Percentiles rank a stretch among this genome's conserved stretches.
These are phyloP conservation scores for Leucozona laternaria DNA, from an alignment of 2,888 invertebrate genomes.

Conservation along the genomic window DNA sequence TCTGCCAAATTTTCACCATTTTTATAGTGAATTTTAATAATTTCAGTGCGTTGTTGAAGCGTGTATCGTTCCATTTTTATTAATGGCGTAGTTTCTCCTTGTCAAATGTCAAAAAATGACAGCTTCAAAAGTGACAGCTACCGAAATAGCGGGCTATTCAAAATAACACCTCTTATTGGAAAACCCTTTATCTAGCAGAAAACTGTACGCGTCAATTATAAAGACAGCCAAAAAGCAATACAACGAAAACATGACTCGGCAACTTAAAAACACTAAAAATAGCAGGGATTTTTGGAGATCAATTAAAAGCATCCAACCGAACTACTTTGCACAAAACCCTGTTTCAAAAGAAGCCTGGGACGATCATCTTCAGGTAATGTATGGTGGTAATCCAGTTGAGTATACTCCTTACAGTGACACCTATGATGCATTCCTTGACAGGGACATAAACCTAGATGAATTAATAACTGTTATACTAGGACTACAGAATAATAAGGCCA, in stretches of 20 bases:
- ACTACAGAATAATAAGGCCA: not conserved
- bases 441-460: not conserved
- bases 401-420: not conserved
- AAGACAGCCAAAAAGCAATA: too few species aligned
- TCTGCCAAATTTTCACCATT: too few species aligned
- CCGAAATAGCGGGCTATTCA: too few species aligned
- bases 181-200: too few species aligned
- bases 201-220: too few species aligned
- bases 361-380: not conserved
- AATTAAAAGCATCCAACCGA: not conserved
- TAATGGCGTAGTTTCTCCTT: too few species aligned
- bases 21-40: too few species aligned
- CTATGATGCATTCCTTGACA: not conserved
- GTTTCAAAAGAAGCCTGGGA: not conserved
- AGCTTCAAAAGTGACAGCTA: too few species aligned
- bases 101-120: too few species aligned
- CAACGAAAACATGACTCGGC: not conserved
- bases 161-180: too few species aligned
- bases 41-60: too few species aligned
- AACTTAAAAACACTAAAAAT: not conserved
- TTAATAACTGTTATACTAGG: not conserved
- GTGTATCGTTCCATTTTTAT: too few species aligned
- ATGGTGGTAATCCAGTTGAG: not conserved
- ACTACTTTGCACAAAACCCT: not conserved
- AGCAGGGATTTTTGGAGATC: not conserved